Base-by-base conservation (phyloP, 1,140 invertebrate species). In the Philopotamus ludificatus region DNA sequence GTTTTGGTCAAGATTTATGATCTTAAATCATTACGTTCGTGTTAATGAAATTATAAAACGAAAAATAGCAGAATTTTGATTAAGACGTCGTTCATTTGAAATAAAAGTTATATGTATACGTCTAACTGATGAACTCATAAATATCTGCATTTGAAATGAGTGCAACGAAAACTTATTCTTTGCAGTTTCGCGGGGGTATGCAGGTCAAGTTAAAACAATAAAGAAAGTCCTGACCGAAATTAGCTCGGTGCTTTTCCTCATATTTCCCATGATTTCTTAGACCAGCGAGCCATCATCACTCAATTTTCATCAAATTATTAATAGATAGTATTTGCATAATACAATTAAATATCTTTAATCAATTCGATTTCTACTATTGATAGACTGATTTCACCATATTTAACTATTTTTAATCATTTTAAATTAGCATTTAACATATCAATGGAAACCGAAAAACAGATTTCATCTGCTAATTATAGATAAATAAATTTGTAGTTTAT, bases 221-320 rank as follows among this genome's bases (percentile, higher is more conserved):
- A 22, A 23, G 22, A 21, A n/a, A 51, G 22, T 25, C 22, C 49
- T 51, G 28, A 51, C 49, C 49, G 49, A 51, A 51, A 51, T 51
- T 51, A 51, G 16, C 49, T 51, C 49, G 9, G 21, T 51, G 49
- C 23, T 25, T 23, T 51, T 51, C 49, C 28, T 51, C 49, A 51
- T 51, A 51, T 23, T 23, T 21, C 22, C 3, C 49, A 20, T 44
- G n/a, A 15, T 44, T 12, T 3, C 42, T n/a, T n/a, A n/a, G n/a
- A n/a, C n/a, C 3, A 44, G 42, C 34, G 42, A 3, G 20, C 20
- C n/a, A 44, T 15, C n/a, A 44, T 44, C 20, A 15, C 20, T 2
- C 42, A 44, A 44, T n/a, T 39, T 39, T 8, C 34, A 39, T 39
- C 3, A 44, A 44, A 2, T 44, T 3, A 15, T 44, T 12, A 3